Evolutionary conservation across 2,797 vertebrate species (phyloP).

Genomic region (Allobates femoralis): DNA sequence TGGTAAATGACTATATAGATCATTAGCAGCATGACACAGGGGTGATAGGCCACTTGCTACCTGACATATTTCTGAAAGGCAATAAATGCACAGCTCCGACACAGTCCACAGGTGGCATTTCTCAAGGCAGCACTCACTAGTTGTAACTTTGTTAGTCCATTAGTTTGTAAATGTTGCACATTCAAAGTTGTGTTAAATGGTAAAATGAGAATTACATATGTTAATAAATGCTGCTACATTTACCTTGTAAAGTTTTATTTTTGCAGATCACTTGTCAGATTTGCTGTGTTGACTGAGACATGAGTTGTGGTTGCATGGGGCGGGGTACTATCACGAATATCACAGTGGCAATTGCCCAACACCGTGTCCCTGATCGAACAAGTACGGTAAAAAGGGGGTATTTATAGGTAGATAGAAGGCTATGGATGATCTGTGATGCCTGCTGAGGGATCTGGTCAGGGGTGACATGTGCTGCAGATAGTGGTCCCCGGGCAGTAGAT

Average conservation of each 20-base stretch:
- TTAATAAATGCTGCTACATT: background rate
- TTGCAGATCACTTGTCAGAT: background rate
- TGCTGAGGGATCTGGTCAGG: too few species aligned
- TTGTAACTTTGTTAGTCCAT: background rate
- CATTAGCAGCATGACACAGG: conserved; percentile 16
- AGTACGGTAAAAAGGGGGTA: too few species aligned
- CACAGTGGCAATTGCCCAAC: too few species aligned
- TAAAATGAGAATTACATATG: background rate
- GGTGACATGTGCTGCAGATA: too few species aligned
- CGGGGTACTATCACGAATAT: too few species aligned
- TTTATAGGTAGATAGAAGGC: too few species aligned
- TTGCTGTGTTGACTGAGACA: background rate
- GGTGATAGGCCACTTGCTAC: conserved; percentile 3
- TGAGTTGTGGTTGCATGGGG: too few species aligned
- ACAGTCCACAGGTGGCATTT: background rate
- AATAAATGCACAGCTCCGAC: background rate
- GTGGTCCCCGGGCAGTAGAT: too few species aligned
- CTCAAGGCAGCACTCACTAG: background rate
- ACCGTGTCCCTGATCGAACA: too few species aligned
- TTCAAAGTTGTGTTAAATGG: background rate
- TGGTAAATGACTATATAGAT: conserved; percentile 33
- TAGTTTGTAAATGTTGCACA: background rate
- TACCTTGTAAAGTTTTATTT: background rate
- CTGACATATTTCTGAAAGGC: conserved; percentile 31
- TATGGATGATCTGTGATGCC: too few species aligned